These are phyloP conservation scores for Gambusia affinis DNA, from an alignment of 2,113 vertebrate genomes.

Conservation along the genomic window DNA sequence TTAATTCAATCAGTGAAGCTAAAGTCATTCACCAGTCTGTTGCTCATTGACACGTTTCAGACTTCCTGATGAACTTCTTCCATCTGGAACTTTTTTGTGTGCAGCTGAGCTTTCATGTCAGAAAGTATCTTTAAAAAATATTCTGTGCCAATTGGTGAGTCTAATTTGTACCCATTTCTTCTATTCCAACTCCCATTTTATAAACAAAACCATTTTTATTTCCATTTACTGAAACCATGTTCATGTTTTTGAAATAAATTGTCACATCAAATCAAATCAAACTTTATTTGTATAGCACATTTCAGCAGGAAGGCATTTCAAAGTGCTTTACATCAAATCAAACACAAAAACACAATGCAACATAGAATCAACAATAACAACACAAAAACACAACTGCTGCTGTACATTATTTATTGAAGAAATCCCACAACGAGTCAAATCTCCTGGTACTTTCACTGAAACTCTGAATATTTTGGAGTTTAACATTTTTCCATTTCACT, in stretches of 20 bases:
- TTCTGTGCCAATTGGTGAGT: too few species aligned
- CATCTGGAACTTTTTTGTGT: neutral
- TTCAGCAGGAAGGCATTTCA: too few species aligned
- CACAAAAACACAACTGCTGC: too few species aligned
- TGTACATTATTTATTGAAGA: neutral
- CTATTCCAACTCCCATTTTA: neutral
- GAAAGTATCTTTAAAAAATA: too few species aligned
- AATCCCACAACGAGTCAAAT: neutral
- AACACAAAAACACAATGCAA: too few species aligned
- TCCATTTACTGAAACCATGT: neutral
- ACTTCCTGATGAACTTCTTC: neutral
- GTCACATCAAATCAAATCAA: too few species aligned
- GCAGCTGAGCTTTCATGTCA: neutral
- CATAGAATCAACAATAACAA: too few species aligned
- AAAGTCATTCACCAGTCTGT: neutral
- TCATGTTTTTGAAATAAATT: neutral
- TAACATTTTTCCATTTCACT: too few species aligned
- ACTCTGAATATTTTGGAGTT: too few species aligned
- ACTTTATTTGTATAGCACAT: too few species aligned
- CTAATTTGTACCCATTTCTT: neutral
- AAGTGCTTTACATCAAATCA: too few species aligned
- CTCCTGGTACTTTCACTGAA: neutral
- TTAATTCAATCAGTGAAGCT: neutral
- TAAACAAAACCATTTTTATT: neutral
- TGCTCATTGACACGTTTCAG: neutral